These are phyloP conservation scores for Cheilosia scutellata DNA, from an alignment of 2,888 invertebrate genomes.

Conservation along the genomic window DNA sequence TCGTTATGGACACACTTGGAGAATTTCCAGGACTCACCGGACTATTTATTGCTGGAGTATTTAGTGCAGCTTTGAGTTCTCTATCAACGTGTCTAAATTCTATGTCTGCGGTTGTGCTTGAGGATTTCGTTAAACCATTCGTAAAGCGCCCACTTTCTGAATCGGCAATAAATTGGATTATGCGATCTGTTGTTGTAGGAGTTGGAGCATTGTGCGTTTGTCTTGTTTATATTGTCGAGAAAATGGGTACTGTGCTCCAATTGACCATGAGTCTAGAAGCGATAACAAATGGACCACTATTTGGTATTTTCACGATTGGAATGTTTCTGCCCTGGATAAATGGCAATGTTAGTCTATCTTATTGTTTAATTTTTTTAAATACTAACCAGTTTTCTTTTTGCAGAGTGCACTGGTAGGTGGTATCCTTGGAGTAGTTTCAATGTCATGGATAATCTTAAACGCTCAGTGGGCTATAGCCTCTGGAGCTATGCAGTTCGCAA, in stretches of 20 bases:
- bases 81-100: slow-evolving; percentile 91
- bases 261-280: slow-evolving; percentile 89
- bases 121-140: slow-evolving; percentile 89
- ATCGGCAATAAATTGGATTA: slow-evolving; percentile 86
- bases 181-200: slow-evolving; percentile 89
- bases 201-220: slow-evolving; percentile 89
- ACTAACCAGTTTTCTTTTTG: slow-evolving; percentile 1
- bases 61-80: slow-evolving; percentile 94
- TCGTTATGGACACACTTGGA: slow-evolving; percentile 93
- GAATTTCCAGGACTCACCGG: slow-evolving; percentile 92
- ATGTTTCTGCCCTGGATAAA: slow-evolving; percentile 89
- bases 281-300: slow-evolving; percentile 89
- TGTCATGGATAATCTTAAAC: slow-evolving; percentile 87
- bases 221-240: slow-evolving; percentile 89
- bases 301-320: slow-evolving; percentile 88
- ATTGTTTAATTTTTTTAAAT: not conserved
- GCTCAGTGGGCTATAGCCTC: slow-evolving; percentile 87
- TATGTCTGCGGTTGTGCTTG: slow-evolving; percentile 90
- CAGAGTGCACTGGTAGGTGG: slow-evolving; percentile 88
- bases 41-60: slow-evolving; percentile 94
- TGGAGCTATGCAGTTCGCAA: slow-evolving; percentile 87
- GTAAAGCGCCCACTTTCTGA: slow-evolving; percentile 86
- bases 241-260: slow-evolving; percentile 89
- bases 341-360: slow-evolving; percentile 85
- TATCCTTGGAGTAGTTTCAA: slow-evolving; percentile 85